A percentile compares a stretch with the other conserved stretches of the same genome.
phyloP scores from a whole-genome alignment of 2,888 invertebrate genomes.

The Cantharis rustica region DNA sequence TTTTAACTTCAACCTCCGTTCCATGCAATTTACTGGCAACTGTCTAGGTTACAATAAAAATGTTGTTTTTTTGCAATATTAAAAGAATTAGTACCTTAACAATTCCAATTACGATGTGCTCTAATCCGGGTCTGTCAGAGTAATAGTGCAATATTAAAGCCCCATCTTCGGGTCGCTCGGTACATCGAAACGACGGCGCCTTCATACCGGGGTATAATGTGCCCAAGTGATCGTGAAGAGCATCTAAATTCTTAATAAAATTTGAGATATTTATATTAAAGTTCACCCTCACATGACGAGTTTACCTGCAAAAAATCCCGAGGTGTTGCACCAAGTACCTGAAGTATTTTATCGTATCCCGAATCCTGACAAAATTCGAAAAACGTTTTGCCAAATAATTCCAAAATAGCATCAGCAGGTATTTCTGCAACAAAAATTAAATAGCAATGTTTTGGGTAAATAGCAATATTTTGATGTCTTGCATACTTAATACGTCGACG shows the following conservation, averaged over 20 bases:
- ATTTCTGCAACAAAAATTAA: slow-evolving; percentile 67
- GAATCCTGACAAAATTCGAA: slow-evolving; percentile 97
- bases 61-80: not conserved
- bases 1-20: slow-evolving; percentile 90
- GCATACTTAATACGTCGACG: slow-evolving; percentile 82
- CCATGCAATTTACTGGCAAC: slow-evolving; percentile 92
- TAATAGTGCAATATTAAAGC: slow-evolving; percentile 93
- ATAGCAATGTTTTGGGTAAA: slow-evolving; percentile 51
- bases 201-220: slow-evolving; percentile 94
- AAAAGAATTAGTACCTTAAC: slow-evolving; percentile 74
- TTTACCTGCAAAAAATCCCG: slow-evolving; percentile 90
- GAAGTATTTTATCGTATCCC: slow-evolving; percentile 94
- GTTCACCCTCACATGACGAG: not conserved
- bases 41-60: slow-evolving; percentile 63
- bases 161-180: slow-evolving; percentile 86
- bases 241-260: slow-evolving; percentile 82
- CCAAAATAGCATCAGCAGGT: slow-evolving; percentile 86
- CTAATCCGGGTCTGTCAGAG: slow-evolving; percentile 90
- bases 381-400: slow-evolving; percentile 91
- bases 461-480: too few species aligned
- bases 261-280: not conserved
- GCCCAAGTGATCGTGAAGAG: slow-evolving; percentile 92
- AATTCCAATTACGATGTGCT: slow-evolving; percentile 96
- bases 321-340: slow-evolving; percentile 92
- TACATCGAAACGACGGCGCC: slow-evolving; percentile 95